A percentile compares a stretch with the other conserved stretches of the same genome.
Conservation (phyloP, 2,888 invertebrate species). For the Encarsia formosa region DNA sequence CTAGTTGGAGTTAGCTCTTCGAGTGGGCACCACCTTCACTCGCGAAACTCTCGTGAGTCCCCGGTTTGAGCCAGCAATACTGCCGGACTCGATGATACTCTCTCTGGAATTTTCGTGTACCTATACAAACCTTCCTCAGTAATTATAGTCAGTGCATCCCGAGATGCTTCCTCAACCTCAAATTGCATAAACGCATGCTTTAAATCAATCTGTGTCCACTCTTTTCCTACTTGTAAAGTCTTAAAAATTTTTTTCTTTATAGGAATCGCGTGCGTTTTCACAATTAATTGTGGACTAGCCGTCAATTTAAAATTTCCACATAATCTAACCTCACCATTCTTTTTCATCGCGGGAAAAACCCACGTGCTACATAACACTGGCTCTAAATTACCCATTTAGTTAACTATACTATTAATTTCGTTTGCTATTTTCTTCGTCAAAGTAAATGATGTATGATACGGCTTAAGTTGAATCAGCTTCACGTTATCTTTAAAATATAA, state of each 20-base stretch:
- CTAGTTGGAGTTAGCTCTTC: no score
- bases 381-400: conserved; percentile 30
- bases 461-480: conserved; percentile 8
- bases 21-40: no score
- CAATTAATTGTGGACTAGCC: conserved; percentile 31
- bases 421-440: background rate
- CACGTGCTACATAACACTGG: conserved; percentile 32
- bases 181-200: conserved; percentile 42
- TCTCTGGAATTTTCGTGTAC: no score
- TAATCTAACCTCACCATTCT: conserved; percentile 29
- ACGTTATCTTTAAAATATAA: background rate
- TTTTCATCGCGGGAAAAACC: conserved; percentile 38
- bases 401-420: conserved; percentile 25
- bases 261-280: conserved; percentile 35
- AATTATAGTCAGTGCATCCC: conserved; percentile 38
- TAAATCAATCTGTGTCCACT: conserved; percentile 32
- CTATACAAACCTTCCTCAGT: conserved; percentile 44
- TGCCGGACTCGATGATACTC: no score
- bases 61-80: no score
- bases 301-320: conserved; percentile 35
- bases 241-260: conserved; percentile 33
- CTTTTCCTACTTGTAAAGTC: conserved; percentile 32
- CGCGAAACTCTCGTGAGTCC: no score
- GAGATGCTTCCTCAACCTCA: conserved; percentile 37
- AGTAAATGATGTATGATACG: no score